These are phyloP conservation scores for Erethizon dorsatum DNA, from an alignment of 2,797 vertebrate species.

Conservation along the genomic window DNA sequence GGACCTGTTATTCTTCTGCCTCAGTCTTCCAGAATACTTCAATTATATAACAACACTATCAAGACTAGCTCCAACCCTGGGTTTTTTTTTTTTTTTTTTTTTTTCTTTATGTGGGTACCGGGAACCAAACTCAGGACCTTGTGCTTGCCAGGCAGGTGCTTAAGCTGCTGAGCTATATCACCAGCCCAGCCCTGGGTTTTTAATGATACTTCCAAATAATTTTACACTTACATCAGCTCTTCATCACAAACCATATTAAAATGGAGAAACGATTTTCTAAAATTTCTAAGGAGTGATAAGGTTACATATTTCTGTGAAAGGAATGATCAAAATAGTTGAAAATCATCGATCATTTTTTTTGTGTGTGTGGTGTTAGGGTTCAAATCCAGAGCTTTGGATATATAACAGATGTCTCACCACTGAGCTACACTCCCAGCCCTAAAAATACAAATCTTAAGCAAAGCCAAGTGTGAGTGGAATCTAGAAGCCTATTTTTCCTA, in stretches of 20 bases:
- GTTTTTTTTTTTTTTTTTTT: background rate
- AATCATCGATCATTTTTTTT: background rate
- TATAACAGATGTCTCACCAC: background rate
- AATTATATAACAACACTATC: no score
- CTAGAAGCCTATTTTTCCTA: background rate
- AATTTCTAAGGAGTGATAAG: background rate
- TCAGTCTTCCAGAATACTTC: no score
- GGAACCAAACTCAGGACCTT: no score
- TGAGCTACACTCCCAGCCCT: background rate
- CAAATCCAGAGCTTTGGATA: background rate
- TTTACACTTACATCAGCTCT: background rate
- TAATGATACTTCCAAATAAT: background rate
- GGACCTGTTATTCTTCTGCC: no score
- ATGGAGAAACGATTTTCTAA: background rate
- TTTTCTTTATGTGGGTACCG: no score
- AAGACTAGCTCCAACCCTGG: no score
- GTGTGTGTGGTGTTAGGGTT: background rate
- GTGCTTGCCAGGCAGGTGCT: no score
- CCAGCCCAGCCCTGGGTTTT: background rate
- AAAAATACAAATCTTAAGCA: background rate
- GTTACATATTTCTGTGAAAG: background rate
- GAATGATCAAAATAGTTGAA: background rate
- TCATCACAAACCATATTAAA: slow-evolving; percentile 8
- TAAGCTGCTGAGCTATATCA: no score
- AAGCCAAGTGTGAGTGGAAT: background rate